These are phyloP conservation scores for Ophiodon elongatus DNA, from an alignment of 2,113 vertebrate genomes.

Conservation along the genomic window DNA sequence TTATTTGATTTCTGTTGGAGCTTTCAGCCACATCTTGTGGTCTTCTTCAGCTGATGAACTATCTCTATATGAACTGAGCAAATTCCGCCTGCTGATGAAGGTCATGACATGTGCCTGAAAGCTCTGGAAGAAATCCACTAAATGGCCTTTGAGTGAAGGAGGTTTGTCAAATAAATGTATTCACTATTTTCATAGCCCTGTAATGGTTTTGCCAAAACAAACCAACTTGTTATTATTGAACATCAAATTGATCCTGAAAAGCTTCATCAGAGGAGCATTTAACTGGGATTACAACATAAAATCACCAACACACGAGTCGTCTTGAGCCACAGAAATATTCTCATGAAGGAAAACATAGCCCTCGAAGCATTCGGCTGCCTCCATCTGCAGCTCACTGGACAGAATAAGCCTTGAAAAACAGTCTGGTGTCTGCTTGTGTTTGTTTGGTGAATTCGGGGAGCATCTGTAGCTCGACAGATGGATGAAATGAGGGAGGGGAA, in stretches of 20 bases:
- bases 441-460: slow-evolving; percentile 31
- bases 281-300: background rate
- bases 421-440: slow-evolving; percentile 9
- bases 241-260: background rate
- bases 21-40: too few species aligned
- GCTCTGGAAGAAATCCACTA: background rate
- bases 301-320: background rate
- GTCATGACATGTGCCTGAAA: background rate
- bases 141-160: background rate
- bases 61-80: background rate
- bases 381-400: slow-evolving; percentile 24
- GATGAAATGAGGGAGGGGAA: slow-evolving; percentile 14
- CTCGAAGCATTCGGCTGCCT: slow-evolving; percentile 3
- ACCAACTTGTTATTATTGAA: background rate
- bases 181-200: background rate
- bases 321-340: background rate
- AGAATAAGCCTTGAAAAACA: slow-evolving; percentile 17
- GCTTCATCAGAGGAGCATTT: background rate
- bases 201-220: background rate
- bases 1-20: background rate
- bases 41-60: background rate
- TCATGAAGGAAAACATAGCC: background rate
- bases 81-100: background rate
- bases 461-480: slow-evolving; percentile 64
- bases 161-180: background rate